Evolutionary conservation across 2,113 vertebrate species (phyloP).

Genomic region (Ramphastos sulfuratus): DNA sequence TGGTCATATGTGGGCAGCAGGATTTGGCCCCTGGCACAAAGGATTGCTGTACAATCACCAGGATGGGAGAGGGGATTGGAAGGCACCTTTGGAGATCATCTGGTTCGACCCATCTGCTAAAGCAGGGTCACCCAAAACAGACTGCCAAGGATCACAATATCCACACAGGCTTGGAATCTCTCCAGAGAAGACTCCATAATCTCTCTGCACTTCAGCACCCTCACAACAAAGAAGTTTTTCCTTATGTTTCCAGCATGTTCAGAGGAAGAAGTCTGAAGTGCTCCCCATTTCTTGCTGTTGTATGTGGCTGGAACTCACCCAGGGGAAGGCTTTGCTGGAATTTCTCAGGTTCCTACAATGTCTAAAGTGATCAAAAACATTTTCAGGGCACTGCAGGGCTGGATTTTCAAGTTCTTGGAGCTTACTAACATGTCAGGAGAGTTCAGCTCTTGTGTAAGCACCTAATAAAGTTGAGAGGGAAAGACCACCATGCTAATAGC

Average conservation of each 20-base stretch:
- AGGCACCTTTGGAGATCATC: background rate
- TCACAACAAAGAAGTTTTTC: too few relatives aligned
- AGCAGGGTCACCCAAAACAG: background rate
- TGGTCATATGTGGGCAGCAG: background rate
- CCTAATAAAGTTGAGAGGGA: slow-evolving; percentile 19
- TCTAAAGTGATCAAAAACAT: background rate
- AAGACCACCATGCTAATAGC: background rate
- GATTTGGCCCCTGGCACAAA: background rate
- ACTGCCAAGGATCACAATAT: background rate
- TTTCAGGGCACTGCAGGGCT: background rate
- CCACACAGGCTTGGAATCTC: background rate
- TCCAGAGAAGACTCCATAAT: background rate
- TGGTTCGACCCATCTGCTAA: background rate
- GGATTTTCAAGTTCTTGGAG: background rate
- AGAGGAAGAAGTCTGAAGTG: background rate
- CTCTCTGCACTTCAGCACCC: background rate
- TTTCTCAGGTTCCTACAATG: background rate
- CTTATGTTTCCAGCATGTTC: background rate
- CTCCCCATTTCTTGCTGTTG: background rate
- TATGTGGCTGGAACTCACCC: accelerated
- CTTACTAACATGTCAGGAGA: slow-evolving; percentile 18
- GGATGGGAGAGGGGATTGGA: background rate
- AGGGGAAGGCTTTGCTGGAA: background rate
- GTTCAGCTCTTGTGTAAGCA: background rate
- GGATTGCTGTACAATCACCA: background rate